Evolutionary conservation across 2,797 vertebrate genomes (phyloP).

Genomic region (Urocyon cinereoargenteus): DNA sequence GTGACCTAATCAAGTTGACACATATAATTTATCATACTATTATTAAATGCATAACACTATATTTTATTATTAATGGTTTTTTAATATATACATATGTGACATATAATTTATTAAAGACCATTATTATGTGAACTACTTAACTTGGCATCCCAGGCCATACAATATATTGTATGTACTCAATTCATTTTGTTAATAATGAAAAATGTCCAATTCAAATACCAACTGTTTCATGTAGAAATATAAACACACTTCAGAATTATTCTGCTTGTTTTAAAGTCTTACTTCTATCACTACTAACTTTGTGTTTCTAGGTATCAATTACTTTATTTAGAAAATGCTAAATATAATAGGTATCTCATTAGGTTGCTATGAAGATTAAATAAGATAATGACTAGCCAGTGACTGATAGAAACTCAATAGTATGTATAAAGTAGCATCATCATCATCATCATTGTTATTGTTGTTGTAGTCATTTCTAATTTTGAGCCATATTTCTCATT

Average conservation of each 20-base stretch:
- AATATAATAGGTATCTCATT: background rate
- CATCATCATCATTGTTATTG: background rate
- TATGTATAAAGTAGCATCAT: background rate
- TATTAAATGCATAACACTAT: background rate
- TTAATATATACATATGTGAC: background rate
- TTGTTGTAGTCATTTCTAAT: constrained; percentile 38
- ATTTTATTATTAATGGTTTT: background rate
- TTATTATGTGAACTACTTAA: background rate
- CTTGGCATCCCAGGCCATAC: background rate
- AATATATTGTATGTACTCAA: background rate
- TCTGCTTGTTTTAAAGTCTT: background rate
- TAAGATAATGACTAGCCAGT: background rate
- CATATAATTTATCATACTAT: background rate
- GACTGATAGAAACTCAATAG: background rate
- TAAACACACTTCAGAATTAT: constrained; percentile 7
- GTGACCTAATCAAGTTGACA: background rate
- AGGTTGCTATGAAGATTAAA: constrained; percentile 29
- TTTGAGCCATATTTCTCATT: background rate
- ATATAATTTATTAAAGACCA: background rate
- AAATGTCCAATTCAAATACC: background rate
- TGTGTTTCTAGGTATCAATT: background rate
- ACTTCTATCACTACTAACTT: background rate
- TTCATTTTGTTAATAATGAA: constrained; percentile 22
- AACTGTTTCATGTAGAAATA: background rate
- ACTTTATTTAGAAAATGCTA: background rate